Conservation (phyloP, 2,113 vertebrate species). For the Notothenia coriiceps region DNA sequence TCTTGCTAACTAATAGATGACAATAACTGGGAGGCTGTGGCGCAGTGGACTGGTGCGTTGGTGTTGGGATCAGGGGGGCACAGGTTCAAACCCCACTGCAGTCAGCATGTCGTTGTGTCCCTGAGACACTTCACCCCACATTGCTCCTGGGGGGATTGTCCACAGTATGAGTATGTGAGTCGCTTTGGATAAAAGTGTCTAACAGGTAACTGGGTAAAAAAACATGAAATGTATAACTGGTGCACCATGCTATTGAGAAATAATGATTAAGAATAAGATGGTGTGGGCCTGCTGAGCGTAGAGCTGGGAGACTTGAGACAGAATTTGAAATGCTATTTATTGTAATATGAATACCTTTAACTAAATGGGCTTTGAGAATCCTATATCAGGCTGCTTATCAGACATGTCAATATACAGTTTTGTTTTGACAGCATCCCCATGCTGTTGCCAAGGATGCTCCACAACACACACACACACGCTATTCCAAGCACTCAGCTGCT, state of each 20-base stretch:
- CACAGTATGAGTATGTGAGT: no score
- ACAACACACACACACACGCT: constrained; percentile 51
- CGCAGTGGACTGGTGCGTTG: no score
- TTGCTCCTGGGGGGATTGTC: no score
- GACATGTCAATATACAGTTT: constrained; percentile 65
- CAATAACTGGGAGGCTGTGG: no score
- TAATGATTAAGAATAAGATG: neutral
- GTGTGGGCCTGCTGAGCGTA: neutral
- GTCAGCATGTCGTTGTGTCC: no score
- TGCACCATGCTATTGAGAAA: neutral
- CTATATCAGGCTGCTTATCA: constrained; percentile 37
- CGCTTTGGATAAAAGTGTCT: no score
- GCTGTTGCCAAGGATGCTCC: constrained; percentile 76
- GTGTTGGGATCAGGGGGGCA: no score
- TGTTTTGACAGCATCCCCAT: constrained; percentile 74
- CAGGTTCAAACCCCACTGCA: no score
- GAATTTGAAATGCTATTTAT: constrained; percentile 17
- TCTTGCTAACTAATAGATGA: no score
- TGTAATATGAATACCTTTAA: constrained; percentile 38
- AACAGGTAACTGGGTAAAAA: neutral
- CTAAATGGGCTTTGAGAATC: constrained; percentile 25
- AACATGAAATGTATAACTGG: neutral
- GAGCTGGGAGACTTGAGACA: neutral
- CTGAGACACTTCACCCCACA: no score
- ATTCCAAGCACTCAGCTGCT: constrained; percentile 82